These are phyloP conservation scores for Hystrix brachyura DNA, from an alignment of 2,113 vertebrate genomes.

Conservation along the genomic window DNA sequence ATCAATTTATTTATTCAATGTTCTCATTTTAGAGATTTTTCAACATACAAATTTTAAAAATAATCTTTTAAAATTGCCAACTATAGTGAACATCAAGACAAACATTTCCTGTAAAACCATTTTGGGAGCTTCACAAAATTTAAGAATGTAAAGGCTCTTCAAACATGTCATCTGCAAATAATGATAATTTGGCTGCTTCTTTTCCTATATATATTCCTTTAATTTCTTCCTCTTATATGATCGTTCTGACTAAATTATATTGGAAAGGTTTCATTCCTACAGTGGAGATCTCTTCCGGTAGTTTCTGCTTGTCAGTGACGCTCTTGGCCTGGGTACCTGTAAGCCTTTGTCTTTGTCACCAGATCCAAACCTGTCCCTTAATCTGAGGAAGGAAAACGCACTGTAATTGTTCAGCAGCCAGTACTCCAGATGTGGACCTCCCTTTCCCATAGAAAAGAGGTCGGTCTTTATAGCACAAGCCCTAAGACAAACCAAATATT, in stretches of 20 bases:
- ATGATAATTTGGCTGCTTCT: neutral
- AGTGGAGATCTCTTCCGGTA: neutral
- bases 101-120: no score
- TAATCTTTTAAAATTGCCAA: no score
- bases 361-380: neutral
- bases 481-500: neutral
- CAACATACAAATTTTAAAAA: no score
- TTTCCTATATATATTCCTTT: neutral
- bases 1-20: no score
- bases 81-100: no score
- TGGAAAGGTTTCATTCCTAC: neutral
- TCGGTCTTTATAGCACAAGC: neutral
- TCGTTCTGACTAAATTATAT: neutral
- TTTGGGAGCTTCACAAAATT: no score
- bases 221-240: neutral
- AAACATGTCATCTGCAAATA: neutral
- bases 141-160: no score
- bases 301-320: neutral
- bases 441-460: neutral
- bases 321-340: neutral
- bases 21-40: no score
- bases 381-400: neutral
- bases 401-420: neutral
- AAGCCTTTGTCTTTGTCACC: neutral
- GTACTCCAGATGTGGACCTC: neutral